phyloP scores from a whole-genome alignment of 2,113 vertebrate genomes.

The Tetrao urogallus region DNA sequence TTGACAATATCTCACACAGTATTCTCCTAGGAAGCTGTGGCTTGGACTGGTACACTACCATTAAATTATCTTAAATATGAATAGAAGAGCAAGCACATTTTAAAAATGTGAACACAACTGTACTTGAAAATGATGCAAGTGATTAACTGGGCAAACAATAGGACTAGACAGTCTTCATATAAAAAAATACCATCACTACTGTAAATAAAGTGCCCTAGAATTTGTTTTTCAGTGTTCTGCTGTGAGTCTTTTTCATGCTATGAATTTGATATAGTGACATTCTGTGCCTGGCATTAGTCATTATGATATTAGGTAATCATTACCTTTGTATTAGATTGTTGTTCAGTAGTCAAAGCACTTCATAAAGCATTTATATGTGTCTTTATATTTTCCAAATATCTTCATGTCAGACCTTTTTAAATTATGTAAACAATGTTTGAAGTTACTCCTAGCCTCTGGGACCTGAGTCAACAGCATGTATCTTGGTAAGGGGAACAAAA shows the following conservation, averaged over 20 bases:
- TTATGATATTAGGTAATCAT: background rate
- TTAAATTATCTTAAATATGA: background rate
- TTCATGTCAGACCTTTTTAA: background rate
- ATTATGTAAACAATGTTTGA: conserved; percentile 26
- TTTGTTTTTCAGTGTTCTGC: background rate
- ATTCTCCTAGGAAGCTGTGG: too few species aligned
- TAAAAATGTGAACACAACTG: background rate
- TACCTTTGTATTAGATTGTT: background rate
- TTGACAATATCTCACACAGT: too few species aligned
- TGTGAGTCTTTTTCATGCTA: background rate
- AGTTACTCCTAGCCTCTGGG: conserved; percentile 29
- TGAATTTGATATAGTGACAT: background rate
- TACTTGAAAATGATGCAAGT: background rate
- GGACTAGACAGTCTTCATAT: background rate
- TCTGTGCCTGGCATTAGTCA: background rate
- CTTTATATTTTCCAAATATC: background rate
- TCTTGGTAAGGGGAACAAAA: background rate
- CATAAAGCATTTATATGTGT: background rate
- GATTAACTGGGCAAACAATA: background rate
- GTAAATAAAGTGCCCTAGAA: background rate
- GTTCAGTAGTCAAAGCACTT: background rate
- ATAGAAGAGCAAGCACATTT: background rate
- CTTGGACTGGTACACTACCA: background rate
- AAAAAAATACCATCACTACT: background rate
- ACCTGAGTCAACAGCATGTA: conserved; percentile 26